A percentile compares a stretch with the other conserved stretches of the same genome.
Conservation (phyloP, 2,113 vertebrate species). For the Caranx melampygus region DNA sequence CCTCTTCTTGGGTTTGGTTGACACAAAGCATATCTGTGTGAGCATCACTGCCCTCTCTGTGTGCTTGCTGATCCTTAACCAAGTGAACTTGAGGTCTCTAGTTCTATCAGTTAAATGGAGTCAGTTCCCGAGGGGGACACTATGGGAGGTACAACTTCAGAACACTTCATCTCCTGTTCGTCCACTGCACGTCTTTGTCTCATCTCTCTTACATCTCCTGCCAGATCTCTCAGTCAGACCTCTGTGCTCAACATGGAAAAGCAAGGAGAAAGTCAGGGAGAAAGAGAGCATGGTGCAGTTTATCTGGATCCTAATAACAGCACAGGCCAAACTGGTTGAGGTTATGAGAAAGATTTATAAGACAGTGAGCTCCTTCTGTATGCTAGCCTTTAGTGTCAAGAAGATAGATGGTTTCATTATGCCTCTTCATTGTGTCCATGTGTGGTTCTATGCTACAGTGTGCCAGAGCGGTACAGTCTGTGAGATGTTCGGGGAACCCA, state of each 20-base stretch:
- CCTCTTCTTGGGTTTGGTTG: conserved; percentile 22
- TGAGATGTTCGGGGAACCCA: conserved; percentile 23
- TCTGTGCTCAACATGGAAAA: conserved; percentile 48
- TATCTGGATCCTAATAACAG: conserved; percentile 41
- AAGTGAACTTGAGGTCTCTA: conserved; percentile 53
- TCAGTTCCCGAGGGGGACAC: conserved; percentile 35
- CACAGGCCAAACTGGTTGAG: conserved; percentile 36
- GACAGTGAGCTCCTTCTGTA: conserved; percentile 63
- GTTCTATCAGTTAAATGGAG: conserved; percentile 62
- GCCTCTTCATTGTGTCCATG: conserved; percentile 67
- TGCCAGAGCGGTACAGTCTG: conserved; percentile 33
- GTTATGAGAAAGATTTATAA: conserved; percentile 62
- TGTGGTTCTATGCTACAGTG: conserved; percentile 42
- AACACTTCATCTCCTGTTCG: conserved; percentile 46
- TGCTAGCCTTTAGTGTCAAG: conserved; percentile 62
- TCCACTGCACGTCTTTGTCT: conserved; percentile 49
- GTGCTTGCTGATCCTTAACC: conserved; percentile 49
- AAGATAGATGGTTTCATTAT: conserved; percentile 72
- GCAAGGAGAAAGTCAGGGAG: conserved; percentile 6
- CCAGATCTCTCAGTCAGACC: conserved; percentile 59
- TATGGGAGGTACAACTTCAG: conserved; percentile 59
- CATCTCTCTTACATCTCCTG: conserved; percentile 63
- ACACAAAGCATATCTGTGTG: conserved; percentile 51
- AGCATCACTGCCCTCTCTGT: conserved; percentile 54
- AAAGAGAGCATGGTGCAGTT: conserved; percentile 21